Evolutionary conservation across 2,888 invertebrate species (phyloP).

Genomic region (Mantis religiosa): DNA sequence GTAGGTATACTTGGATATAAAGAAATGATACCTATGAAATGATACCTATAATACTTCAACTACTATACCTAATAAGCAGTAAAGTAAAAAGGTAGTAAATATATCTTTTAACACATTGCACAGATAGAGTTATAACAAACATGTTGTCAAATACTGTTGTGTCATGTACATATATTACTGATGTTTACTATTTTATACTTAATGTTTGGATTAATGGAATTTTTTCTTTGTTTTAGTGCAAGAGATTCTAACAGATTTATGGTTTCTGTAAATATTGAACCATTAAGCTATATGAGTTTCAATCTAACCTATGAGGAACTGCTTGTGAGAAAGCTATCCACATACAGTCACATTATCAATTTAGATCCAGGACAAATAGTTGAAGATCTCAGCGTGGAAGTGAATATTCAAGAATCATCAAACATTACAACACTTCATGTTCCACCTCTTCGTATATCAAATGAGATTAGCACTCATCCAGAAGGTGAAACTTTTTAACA

Average conservation of each 20-base stretch:
- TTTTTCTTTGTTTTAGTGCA: slow-evolving; percentile 31
- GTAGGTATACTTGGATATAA: too few species aligned
- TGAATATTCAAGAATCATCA: slow-evolving; percentile 60
- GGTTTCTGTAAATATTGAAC: slow-evolving; percentile 42
- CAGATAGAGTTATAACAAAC: too few species aligned
- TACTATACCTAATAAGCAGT: too few species aligned
- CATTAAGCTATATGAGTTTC: slow-evolving; percentile 43
- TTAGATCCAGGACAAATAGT: slow-evolving; percentile 47
- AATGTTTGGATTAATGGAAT: too few species aligned
- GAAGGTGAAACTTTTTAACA: neutral
- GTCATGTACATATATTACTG: too few species aligned
- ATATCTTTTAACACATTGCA: too few species aligned
- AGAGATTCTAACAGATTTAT: slow-evolving; percentile 42
- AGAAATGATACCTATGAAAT: too few species aligned
- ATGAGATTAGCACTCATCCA: slow-evolving; percentile 50
- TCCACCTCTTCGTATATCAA: slow-evolving; percentile 60
- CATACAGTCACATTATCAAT: slow-evolving; percentile 44
- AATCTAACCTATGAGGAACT: slow-evolving; percentile 47
- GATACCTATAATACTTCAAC: too few species aligned
- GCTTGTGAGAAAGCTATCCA: slow-evolving; percentile 41
- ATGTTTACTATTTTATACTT: neutral
- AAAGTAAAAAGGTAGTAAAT: too few species aligned
- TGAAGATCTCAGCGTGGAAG: slow-evolving; percentile 59
- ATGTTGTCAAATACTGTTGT: too few species aligned
- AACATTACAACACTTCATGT: slow-evolving; percentile 57